Evolutionary conservation across 2,797 vertebrate species (phyloP), one percentile per base, ranked within the genome.

Genomic region (Picus viridis): DNA sequence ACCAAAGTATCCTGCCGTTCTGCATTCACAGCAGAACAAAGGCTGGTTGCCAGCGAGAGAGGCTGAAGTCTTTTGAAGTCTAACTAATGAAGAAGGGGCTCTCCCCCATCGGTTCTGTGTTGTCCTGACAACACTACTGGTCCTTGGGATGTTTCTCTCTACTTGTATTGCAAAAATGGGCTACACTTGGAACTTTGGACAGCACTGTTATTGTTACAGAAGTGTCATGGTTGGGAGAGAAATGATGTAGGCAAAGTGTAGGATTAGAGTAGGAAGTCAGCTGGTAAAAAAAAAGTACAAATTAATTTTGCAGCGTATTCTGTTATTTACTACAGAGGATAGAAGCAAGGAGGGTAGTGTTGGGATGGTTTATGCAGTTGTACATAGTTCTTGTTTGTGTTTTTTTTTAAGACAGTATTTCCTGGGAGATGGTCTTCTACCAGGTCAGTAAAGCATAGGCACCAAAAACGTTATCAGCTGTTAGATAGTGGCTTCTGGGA

Each of bases 1-100:
- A 97, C 95, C 96, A 97, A 96, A 97, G 94, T 94, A 94, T 97
- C 95, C 95, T 94, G 69, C 83, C 92, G 80, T 77, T 96, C 91
- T 83, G 89, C 91, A 95, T 91, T 86, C 64, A 58, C 47, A 89
- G 84, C 92, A 96, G 95, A 90, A 58, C 65, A 58, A 47, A 89
- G 90, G 69, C 89, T 64, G 91, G 69, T 89, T 94, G 74, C 64
- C 5, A 39, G 36, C 91, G 61, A 41, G 85, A 85, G 78, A 79
- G 36, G 13, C 6, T 51, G 68, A 87, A 93, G 93, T 75, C 58
- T 83, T 56, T 8, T 54, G 70, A 87, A 93, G 93, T 76, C 59
- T 83, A 51, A 54, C 73, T 84, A 18, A 93, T 91, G 79, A 93
- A 95, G 85, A 92, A 93, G 61, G 94, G 86, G 22, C 76, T 95